phyloP scores from a whole-genome alignment of 1,140 invertebrate genomes.

The Antheraea pernyi region DNA sequence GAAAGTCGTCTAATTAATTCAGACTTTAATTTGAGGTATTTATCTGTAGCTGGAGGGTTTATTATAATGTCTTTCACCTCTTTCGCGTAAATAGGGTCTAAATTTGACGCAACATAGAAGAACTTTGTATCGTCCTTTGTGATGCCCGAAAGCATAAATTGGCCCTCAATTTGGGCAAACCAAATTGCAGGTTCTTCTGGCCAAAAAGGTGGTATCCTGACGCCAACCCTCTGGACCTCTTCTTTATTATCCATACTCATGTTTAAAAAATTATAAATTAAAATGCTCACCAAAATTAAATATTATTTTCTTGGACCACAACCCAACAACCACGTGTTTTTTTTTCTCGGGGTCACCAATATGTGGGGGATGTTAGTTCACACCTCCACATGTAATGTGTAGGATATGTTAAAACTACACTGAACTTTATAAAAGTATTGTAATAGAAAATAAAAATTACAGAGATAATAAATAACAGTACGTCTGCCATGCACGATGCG shows the following conservation, averaged over 20 bases:
- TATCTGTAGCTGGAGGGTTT: background rate
- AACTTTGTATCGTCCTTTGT: conserved; percentile 9
- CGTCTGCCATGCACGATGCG: too few species aligned
- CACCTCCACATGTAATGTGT: too few species aligned
- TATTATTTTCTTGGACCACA: background rate
- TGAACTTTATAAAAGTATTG: too few species aligned
- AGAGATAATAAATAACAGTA: too few species aligned
- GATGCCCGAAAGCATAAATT: conserved; percentile 3
- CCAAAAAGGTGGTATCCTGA: background rate
- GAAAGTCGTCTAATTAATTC: conserved; percentile 5
- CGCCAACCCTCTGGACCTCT: background rate
- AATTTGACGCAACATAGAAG: conserved; percentile 3
- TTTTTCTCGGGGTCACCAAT: background rate
- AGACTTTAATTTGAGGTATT: conserved; percentile 3
- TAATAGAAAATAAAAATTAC: too few species aligned
- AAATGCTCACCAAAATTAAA: background rate
- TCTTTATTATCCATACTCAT: background rate
- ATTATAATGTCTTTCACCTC: conserved; percentile 8
- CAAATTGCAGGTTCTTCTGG: background rate
- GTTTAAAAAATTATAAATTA: background rate
- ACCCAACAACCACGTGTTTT: background rate
- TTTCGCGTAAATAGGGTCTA: background rate
- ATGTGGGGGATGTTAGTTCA: too few species aligned
- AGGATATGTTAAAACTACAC: too few species aligned
- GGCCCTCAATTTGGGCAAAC: conserved; percentile 10